These are phyloP conservation scores for Anastrepha ludens DNA, from an alignment of 1,140 invertebrate species.

Conservation along the genomic window DNA sequence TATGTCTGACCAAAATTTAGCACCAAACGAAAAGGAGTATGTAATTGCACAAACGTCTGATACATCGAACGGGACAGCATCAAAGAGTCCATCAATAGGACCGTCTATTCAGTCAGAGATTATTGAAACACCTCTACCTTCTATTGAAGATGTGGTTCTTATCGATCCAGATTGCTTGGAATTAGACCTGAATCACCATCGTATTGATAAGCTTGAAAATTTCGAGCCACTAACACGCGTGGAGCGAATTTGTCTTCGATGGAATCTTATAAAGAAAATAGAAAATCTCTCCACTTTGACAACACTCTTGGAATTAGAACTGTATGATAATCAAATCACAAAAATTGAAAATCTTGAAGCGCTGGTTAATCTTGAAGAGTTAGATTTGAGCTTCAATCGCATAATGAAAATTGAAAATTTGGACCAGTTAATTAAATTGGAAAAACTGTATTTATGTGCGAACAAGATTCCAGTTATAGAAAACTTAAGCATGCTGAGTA, in stretches of 20 bases:
- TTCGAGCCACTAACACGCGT: conserved; percentile 84
- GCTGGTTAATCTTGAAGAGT: conserved; percentile 89
- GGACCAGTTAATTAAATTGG: conserved; percentile 85
- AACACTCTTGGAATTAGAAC: conserved; percentile 89
- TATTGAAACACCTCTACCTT: conserved; percentile 54
- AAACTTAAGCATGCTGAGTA: conserved; percentile 88
- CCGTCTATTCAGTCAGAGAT: conserved; percentile 80
- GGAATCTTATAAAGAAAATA: conserved; percentile 97
- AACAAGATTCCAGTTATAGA: conserved; percentile 96
- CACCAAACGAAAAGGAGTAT: not conserved
- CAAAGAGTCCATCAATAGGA: conserved; percentile 19
- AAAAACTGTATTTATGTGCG: conserved; percentile 92
- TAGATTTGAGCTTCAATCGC: conserved; percentile 98
- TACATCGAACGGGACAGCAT: not conserved
- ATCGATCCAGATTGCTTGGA: conserved; percentile 72
- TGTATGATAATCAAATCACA: conserved; percentile 97
- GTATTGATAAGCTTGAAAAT: conserved; percentile 88
- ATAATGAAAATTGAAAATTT: conserved; percentile 93
- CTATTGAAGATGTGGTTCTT: conserved; percentile 69
- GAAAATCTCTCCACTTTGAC: conserved; percentile 87
- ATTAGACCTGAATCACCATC: conserved; percentile 90
- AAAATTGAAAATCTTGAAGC: conserved; percentile 91
- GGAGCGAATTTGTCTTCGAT: conserved; percentile 87
- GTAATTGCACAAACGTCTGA: not conserved
- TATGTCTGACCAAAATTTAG: not conserved